These are phyloP conservation scores for Dipodomys merriami DNA, from an alignment of 2,113 vertebrate species.

Conservation along the genomic window DNA sequence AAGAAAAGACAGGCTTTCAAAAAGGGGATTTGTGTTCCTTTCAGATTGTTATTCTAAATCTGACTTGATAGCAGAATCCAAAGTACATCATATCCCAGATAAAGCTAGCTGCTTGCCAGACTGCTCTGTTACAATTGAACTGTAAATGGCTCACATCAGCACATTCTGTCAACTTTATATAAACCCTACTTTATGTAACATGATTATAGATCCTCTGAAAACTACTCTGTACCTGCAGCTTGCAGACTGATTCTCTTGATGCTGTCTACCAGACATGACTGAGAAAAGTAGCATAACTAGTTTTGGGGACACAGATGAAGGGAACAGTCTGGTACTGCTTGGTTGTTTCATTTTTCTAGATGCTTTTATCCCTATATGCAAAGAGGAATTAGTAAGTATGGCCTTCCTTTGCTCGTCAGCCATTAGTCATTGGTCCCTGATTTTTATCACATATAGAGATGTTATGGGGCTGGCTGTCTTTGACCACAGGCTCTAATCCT, in stretches of 20 bases:
- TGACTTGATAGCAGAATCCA: constrained; percentile 79
- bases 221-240: constrained; percentile 72
- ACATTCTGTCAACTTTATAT: constrained; percentile 83
- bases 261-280: constrained; percentile 39
- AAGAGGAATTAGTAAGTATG: not conserved
- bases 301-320: not conserved
- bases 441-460: constrained; percentile 3
- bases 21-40: constrained; percentile 69
- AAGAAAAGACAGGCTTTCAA: constrained; percentile 74
- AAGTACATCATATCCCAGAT: constrained; percentile 81
- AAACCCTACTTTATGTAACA: constrained; percentile 81
- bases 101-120: constrained; percentile 81
- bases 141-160: constrained; percentile 83
- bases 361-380: not conserved
- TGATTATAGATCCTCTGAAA: constrained; percentile 76
- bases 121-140: constrained; percentile 83
- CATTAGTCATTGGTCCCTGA: constrained; percentile 12
- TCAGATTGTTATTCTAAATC: constrained; percentile 81
- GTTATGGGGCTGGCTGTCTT: not conserved
- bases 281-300: constrained; percentile 17
- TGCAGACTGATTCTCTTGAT: constrained; percentile 59
- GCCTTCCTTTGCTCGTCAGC: not conserved
- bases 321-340: not conserved
- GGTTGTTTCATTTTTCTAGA: constrained; percentile 36
- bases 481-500: not conserved